These are phyloP conservation scores for Stenchaetothrips biformis DNA, from an alignment of 2,888 invertebrate genomes.

Conservation along the genomic window DNA sequence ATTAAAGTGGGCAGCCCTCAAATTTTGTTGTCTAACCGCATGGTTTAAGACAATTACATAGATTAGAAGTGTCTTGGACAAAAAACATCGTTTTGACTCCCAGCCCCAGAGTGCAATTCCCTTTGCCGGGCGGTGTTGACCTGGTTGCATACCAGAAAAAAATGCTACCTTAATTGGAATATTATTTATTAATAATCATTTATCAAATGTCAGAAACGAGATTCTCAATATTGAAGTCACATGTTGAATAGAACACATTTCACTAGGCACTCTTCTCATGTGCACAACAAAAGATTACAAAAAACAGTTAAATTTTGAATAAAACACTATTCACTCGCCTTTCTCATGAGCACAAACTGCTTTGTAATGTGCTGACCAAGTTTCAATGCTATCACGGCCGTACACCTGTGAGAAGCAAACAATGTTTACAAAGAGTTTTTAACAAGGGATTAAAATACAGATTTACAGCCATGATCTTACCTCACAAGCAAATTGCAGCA, in stretches of 20 bases:
- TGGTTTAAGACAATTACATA: too few relatives aligned
- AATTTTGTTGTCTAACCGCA: too few relatives aligned
- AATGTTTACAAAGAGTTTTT: too few relatives aligned
- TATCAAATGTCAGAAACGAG: background rate
- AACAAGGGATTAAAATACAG: background rate
- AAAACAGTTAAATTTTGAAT: background rate
- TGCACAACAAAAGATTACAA: background rate
- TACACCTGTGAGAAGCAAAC: background rate
- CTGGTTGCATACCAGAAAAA: background rate
- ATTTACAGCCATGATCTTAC: conserved; percentile 42
- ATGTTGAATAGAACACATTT: background rate
- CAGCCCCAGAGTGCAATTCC: too few relatives aligned
- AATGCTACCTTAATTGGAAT: background rate
- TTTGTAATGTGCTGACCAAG: background rate
- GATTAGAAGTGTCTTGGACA: too few relatives aligned
- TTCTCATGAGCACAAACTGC: background rate
- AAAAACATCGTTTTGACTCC: too few relatives aligned
- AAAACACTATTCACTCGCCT: background rate
- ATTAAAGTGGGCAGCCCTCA: too few relatives aligned
- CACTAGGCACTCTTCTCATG: background rate
- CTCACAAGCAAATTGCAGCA: conserved; percentile 52
- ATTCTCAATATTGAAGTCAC: background rate
- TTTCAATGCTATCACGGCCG: background rate
- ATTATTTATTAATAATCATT: background rate
- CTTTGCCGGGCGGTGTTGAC: too few relatives aligned